Evolutionary conservation across 2,888 invertebrate species (phyloP), one percentile per base, ranked within the genome.

Genomic region (Ctena decussata): DNA sequence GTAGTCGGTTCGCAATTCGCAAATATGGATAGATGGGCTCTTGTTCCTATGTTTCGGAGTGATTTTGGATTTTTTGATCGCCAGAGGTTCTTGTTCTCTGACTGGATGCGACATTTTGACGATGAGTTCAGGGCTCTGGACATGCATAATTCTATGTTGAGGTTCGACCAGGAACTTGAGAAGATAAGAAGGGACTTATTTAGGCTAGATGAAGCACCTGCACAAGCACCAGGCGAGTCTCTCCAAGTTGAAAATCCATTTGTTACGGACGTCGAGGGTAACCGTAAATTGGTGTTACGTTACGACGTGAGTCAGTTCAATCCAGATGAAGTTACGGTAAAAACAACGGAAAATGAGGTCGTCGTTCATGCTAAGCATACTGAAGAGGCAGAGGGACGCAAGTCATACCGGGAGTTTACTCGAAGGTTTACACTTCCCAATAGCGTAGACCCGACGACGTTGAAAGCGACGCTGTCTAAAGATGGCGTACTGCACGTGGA

Each of bases 251-350:
- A 92, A n/a, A 86, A 91, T 24, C 93, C 94, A 11, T 91, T 93
- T 69, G 88, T 92, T 46, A 83, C 89, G 12, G 93, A 93, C 77
- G 74, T 75, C 8, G 98, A 98, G 95, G 98, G 97, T 96, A 99
- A 99, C 96, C 98, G 98, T 75, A 90, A 91, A 95, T 97, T 99
- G 92, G 98, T 99, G 96, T 97, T 99, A 32, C 97, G 99, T 95
- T 99, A 99, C 96, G 99, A 99, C 96, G 99, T 99, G 93, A 98
- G 98, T 95, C 98, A 99, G 96, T 99, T 99, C 96, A 98, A 98
- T 80, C 97, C 97, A 0, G 99, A 99, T 96, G 99, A 99, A 97
- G 99, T 99, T 96, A 98, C 99, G 95, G 99, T 99, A 91, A 99
- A 99, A 97, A 99, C 99, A 90, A 98, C 99, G 93, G 99, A 99